These are phyloP conservation scores for Melanotaenia pygmaea DNA, from an alignment of 2,797 vertebrate genomes.

Conservation along the genomic window DNA sequence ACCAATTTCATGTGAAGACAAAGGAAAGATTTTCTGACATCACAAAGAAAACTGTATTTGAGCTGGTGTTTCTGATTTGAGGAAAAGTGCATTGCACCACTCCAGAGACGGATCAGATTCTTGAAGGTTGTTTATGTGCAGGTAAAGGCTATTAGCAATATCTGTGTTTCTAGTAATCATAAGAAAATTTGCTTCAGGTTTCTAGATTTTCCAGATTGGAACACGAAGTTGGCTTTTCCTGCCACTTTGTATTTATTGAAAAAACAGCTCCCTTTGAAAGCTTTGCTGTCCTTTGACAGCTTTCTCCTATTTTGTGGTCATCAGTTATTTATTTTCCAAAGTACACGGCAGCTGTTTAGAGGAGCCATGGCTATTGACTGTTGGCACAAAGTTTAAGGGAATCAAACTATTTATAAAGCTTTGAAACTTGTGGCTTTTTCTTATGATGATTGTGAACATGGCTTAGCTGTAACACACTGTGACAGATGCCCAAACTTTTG, in stretches of 20 bases:
- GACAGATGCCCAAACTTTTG: not conserved
- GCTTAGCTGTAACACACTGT: not conserved
- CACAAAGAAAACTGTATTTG: not conserved
- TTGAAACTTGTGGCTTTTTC: not conserved
- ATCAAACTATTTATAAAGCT: not conserved
- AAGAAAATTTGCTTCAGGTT: not conserved
- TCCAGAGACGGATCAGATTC: not conserved
- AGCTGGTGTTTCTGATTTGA: not conserved
- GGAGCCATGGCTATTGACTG: not conserved
- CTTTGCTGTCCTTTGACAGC: not conserved
- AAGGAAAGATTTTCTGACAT: not conserved
- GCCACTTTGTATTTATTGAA: not conserved
- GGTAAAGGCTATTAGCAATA: not conserved
- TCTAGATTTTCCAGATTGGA: not conserved
- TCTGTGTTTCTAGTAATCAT: not conserved
- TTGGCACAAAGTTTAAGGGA: not conserved
- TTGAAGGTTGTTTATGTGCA: not conserved
- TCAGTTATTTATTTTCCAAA: conserved; percentile 6
- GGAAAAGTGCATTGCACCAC: not conserved
- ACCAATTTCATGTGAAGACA: not conserved
- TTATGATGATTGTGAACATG: not conserved
- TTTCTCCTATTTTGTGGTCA: conserved; percentile 5
- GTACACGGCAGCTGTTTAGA: not conserved
- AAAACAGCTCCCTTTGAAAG: not conserved
- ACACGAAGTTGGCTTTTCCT: not conserved